These are phyloP conservation scores for Monomorium pharaonis DNA, from an alignment of 1,140 invertebrate species.

Conservation along the genomic window DNA sequence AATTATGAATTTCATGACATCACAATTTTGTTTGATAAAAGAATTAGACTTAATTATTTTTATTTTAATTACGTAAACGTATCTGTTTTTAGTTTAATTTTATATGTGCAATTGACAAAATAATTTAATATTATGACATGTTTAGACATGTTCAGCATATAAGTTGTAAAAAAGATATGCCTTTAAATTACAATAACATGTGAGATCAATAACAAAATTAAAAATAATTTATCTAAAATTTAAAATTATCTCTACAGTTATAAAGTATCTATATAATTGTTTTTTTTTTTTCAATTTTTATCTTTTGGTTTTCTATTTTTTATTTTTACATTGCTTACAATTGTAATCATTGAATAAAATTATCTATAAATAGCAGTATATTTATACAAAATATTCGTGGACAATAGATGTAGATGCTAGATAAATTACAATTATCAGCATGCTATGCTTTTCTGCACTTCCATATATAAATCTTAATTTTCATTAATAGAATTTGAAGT, in stretches of 20 bases:
- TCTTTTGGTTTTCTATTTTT: neutral
- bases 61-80: neutral
- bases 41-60: neutral
- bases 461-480: slow-evolving; percentile 38
- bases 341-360: neutral
- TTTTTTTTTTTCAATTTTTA: neutral
- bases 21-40: neutral
- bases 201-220: neutral
- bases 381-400: slow-evolving; percentile 42
- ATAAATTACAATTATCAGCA: slow-evolving; percentile 18
- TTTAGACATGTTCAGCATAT: no score
- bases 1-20: slow-evolving; percentile 8
- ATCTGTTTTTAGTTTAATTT: neutral
- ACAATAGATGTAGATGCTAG: slow-evolving; percentile 49
- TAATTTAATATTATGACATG: neutral
- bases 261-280: neutral
- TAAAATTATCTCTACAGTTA: neutral
- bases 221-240: neutral
- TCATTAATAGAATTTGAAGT: slow-evolving; percentile 34
- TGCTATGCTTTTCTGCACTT: slow-evolving; percentile 39
- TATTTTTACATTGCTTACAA: slow-evolving; percentile 5
- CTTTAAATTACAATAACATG: neutral
- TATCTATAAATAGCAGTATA: slow-evolving; percentile 28
- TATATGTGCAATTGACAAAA: neutral
- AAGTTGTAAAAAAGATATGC: neutral